phyloP scores from a whole-genome alignment of 1,140 invertebrate genomes.

The Pogonus chalceus region DNA sequence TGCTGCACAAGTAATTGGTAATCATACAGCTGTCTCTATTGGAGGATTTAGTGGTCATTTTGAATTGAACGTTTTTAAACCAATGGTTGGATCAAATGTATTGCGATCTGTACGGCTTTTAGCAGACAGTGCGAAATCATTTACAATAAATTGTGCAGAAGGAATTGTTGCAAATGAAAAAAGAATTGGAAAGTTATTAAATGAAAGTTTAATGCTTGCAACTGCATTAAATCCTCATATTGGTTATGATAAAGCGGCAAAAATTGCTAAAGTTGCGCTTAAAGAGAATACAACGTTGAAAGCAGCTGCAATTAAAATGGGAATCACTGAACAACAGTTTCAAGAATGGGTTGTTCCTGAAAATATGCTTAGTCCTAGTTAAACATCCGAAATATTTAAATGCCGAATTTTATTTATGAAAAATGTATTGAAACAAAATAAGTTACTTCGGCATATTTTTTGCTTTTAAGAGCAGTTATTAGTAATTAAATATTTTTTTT shows the following conservation, averaged over 20 bases:
- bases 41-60: slow-evolving; percentile 98
- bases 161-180: slow-evolving; percentile 83
- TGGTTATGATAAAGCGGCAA: slow-evolving; percentile 95
- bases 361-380: slow-evolving; percentile 94
- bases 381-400: too few species aligned
- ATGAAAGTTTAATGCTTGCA: slow-evolving; percentile 96
- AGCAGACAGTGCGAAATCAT: slow-evolving; percentile 74
- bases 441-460: too few species aligned
- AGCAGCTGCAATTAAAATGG: slow-evolving; percentile 81
- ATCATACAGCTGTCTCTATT: slow-evolving; percentile 88
- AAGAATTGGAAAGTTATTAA: slow-evolving; percentile 71
- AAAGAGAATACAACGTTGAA: slow-evolving; percentile 86
- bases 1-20: slow-evolving; percentile 96
- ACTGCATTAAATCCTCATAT: slow-evolving; percentile 98
- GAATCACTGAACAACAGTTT: slow-evolving; percentile 84
- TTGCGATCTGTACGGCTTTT: slow-evolving; percentile 83
- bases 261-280: slow-evolving; percentile 95
- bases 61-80: slow-evolving; percentile 98
- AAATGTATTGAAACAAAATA: too few species aligned
- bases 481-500: too few species aligned
- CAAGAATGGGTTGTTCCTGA: slow-evolving; percentile 88
- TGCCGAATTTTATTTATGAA: too few species aligned
- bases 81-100: slow-evolving; percentile 95
- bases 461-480: too few species aligned
- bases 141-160: slow-evolving; percentile 87